Base-by-base conservation (phyloP, 2,888 invertebrate genomes). In the Drosophila parthenogenetica region DNA sequence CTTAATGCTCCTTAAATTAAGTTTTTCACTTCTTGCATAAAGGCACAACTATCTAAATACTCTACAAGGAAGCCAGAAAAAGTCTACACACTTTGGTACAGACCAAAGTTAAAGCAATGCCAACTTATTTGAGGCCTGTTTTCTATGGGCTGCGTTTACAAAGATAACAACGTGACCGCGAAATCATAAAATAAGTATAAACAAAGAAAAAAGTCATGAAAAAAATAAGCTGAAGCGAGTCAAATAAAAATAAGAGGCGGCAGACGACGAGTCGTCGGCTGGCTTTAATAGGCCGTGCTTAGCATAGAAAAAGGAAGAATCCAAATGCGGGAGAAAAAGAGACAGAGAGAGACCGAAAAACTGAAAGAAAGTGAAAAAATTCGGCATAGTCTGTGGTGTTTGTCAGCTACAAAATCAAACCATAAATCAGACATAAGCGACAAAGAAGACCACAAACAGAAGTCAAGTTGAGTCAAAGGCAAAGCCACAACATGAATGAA, bases 151-250 rank as follows among this genome's bases (percentile, higher is more conserved):
- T 73, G 85, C 55, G 65, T 65, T 53, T 57, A 17, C 46, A 64
- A 66, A 87, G 87, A 85, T 85, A 85, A 85, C 87, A 85, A 87
- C 87, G 81, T 87, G 87, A 87, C 87, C 84, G 78, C 84, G 75
- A 87, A 81, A 86, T 66, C 74, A 81, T 79, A 81, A 78, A 82
- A 69, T 63, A 78, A 82, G 68, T 63, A 54, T 51, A 58, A 57
- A 59, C 22, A 58, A 32, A 19, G 7, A 40, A 14, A 3, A 32
- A 42, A 50, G 5, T 2, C 3, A n/a, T 1, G 2, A 3, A 10
- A 40, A 39, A 40, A 16, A 43, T 65, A 61, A 61, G 54, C 48
- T 39, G 14, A 67, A 57, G 71, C 59, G 54, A 61, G 64, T 58
- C 75, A 72, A 64, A 76, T 72, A 66, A 73, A 80, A 73, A 70